Conservation (phyloP, 2,888 invertebrate genomes). For the Linyphia triangularis region DNA sequence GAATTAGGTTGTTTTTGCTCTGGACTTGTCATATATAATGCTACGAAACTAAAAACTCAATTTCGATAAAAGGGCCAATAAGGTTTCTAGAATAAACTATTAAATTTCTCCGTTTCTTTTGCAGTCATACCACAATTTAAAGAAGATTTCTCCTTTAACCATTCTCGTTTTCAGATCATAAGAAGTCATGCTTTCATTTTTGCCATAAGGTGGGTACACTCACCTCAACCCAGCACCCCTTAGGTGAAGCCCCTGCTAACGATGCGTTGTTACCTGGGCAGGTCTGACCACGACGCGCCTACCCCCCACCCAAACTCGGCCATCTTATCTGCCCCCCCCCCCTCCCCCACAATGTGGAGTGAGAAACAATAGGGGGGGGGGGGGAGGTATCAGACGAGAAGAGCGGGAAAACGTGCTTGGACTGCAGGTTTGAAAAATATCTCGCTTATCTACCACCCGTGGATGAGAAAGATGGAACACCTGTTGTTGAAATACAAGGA, state of each 20-base stretch:
- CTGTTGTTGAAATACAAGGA: constrained; percentile 11
- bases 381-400: too few relatives aligned
- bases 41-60: too few relatives aligned
- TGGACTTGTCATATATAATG: too few relatives aligned
- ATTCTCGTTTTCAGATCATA: too few relatives aligned
- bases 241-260: constrained; percentile 37
- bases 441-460: constrained; percentile 46
- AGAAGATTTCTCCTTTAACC: too few relatives aligned
- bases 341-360: constrained; percentile 2
- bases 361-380: constrained; percentile 11
- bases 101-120: too few relatives aligned
- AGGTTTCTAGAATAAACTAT: too few relatives aligned
- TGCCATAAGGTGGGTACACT: not conserved
- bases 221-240: not conserved
- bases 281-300: constrained; percentile 59
- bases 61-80: too few relatives aligned
- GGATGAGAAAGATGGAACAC: constrained; percentile 41
- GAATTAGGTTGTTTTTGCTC: too few relatives aligned
- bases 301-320: constrained; percentile 28
- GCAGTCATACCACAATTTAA: too few relatives aligned
- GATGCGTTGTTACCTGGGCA: constrained; percentile 68
- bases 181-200: too few relatives aligned
- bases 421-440: constrained; percentile 44
- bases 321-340: constrained; percentile 12
- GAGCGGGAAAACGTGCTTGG: constrained; percentile 43